Conservation (phyloP, 2,797 vertebrate genomes). For the Spea hammondii region DNA sequence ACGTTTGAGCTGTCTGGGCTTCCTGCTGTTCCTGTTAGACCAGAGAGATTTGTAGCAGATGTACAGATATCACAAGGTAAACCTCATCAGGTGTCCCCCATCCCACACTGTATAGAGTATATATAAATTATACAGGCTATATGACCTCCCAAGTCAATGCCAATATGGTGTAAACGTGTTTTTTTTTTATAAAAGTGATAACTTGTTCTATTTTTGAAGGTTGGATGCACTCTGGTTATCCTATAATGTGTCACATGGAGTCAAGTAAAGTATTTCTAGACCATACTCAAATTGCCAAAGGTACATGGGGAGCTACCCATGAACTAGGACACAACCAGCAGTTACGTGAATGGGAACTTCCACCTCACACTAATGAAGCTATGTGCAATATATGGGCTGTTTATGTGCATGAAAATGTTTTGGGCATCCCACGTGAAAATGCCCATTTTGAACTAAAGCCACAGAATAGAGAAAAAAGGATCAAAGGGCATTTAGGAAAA, state of each 20-base stretch:
- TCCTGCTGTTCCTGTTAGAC: slow-evolving; percentile 69
- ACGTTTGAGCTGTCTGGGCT: slow-evolving; percentile 71
- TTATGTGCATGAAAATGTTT: slow-evolving; percentile 57
- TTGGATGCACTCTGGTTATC: slow-evolving; percentile 59
- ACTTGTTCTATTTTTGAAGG: neutral
- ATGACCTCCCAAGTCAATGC: no score
- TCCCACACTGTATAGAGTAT: no score
- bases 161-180: no score
- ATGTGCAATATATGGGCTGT: slow-evolving; percentile 63
- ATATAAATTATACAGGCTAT: no score
- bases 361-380: slow-evolving; percentile 55
- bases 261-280: slow-evolving; percentile 52
- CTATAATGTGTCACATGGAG: slow-evolving; percentile 56
- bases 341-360: slow-evolving; percentile 57
- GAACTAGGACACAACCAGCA: slow-evolving; percentile 64
- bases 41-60: slow-evolving; percentile 82
- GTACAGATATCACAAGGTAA: slow-evolving; percentile 79
- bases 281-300: slow-evolving; percentile 52
- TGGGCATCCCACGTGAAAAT: slow-evolving; percentile 56
- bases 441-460: slow-evolving; percentile 53
- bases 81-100: no score
- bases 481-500: slow-evolving; percentile 55
- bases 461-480: slow-evolving; percentile 51
- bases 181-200: no score
- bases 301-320: slow-evolving; percentile 57